Conservation (phyloP, 2,113 vertebrate species). For the Pica pica region DNA sequence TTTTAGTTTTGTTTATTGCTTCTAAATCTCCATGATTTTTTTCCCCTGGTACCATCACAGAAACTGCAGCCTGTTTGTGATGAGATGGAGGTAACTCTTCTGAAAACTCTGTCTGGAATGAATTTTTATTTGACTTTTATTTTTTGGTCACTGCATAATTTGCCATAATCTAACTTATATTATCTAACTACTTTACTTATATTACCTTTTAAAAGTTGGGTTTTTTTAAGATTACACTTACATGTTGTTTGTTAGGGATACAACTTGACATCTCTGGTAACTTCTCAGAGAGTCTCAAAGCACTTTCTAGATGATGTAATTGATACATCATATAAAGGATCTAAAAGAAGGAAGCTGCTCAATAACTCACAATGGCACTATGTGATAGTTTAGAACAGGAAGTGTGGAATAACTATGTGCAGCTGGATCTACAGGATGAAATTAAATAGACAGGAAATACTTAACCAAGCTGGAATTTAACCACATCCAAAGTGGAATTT, state of each 20-base stretch:
- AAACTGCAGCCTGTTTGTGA: not conserved
- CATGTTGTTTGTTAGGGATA: not conserved
- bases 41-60: not conserved
- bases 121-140: not conserved
- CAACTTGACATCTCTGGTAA: not conserved
- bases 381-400: conserved; percentile 56
- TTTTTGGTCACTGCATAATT: not conserved
- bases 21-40: not conserved
- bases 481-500: conserved; percentile 57
- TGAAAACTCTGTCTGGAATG: not conserved
- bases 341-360: conserved; percentile 1
- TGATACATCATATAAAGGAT: conserved; percentile 3
- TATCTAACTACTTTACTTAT: not conserved
- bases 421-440: conserved; percentile 60
- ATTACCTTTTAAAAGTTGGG: not conserved
- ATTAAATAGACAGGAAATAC: conserved; percentile 59
- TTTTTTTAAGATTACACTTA: not conserved
- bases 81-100: not conserved
- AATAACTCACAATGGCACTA: not conserved
- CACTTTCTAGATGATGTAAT: not conserved
- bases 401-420: conserved; percentile 52
- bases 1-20: not conserved
- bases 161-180: not conserved
- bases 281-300: not conserved
- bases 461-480: conserved; percentile 58